Percentiles rank a stretch among this genome's conserved stretches.
Evolutionary conservation across 1,140 invertebrate species (phyloP).

Genomic region (Drosophila nebulosa): DNA sequence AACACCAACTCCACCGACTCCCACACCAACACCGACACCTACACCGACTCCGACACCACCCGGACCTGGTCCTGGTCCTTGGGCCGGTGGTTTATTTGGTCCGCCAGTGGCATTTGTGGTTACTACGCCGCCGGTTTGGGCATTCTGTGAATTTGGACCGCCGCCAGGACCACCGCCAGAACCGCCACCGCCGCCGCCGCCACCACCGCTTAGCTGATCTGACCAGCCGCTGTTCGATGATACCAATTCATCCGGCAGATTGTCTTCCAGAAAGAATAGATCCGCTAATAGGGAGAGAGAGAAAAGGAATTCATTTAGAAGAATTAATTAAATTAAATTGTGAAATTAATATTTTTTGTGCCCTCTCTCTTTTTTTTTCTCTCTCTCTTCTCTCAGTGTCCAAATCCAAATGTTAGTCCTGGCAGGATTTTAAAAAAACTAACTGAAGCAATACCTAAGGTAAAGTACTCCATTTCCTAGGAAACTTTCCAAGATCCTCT

Average conservation of each 20-base stretch:
- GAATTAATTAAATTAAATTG: background rate
- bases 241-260: constrained; percentile 95
- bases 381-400: too few species aligned
- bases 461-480: too few species aligned
- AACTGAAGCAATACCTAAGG: too few species aligned
- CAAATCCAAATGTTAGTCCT: too few species aligned
- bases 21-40: constrained; percentile 80
- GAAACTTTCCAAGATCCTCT: too few species aligned
- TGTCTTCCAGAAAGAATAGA: constrained; percentile 92
- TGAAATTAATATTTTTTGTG: background rate
- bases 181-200: constrained; percentile 86
- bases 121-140: constrained; percentile 79
- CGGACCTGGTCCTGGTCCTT: constrained; percentile 85
- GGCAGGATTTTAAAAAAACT: too few species aligned
- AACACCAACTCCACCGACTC: constrained; percentile 68
- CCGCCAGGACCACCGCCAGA: constrained; percentile 85
- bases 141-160: constrained; percentile 7
- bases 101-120: constrained; percentile 41
- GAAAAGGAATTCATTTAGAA: background rate
- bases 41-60: constrained; percentile 73
- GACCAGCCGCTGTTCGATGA: constrained; percentile 85
- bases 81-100: constrained; percentile 85
- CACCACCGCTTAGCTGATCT: constrained; percentile 83
- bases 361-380: too few species aligned
- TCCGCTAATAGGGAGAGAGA: constrained; percentile 78